Base-by-base conservation (phyloP, 1,140 invertebrate genomes). In the Neoseiulus cucumeris region DNA sequence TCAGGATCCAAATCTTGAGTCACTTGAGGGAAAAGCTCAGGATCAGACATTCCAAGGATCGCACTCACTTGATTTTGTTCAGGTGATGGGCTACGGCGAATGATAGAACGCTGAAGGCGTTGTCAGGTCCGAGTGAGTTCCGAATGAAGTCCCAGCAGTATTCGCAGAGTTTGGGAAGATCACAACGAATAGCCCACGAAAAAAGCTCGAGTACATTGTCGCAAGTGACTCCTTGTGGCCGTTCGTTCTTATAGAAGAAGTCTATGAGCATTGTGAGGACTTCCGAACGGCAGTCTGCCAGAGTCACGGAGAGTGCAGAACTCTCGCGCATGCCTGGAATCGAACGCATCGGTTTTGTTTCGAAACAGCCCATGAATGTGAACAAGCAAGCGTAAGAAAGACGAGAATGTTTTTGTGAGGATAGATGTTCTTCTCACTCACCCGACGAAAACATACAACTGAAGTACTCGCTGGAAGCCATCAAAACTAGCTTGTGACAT, bases 391-490 rank as follows among this genome's bases (percentile, higher is more conserved):
- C 28, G 25, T 6, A 14, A 47, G 18, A 17, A 4, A 47, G 25
- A 47, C 5, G 25, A 47, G 14, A 6, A 4, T 17, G 25, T 47
- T 17, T 4, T 17, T 47, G 14, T 47, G 45, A 47, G 18, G 45
- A 39, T 6, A 47, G 28, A 20, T 4, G 45, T 7, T 5, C 5
- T 4, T 7, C 28, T 14, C 22, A 25, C 51, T 59, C 33, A 59
- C 51, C 51, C 25, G 25, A 59, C 1, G 51, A 59, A 14, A 59
- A 33, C 51, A 59, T 59, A 6, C 33, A 29, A 9, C 33, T 17
- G 51, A 59, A 59, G 33, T 59, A 59, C 6, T 59, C 51, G 22
- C 51, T 59, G 1, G 51, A 59, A 25, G 51, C 51, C 51, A 59
- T 59, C 1, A 59, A 9, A 25, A 59, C 51, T 2, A 59, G 51